Conservation (phyloP, 2,888 invertebrate genomes). For the Sympetrum striolatum region DNA sequence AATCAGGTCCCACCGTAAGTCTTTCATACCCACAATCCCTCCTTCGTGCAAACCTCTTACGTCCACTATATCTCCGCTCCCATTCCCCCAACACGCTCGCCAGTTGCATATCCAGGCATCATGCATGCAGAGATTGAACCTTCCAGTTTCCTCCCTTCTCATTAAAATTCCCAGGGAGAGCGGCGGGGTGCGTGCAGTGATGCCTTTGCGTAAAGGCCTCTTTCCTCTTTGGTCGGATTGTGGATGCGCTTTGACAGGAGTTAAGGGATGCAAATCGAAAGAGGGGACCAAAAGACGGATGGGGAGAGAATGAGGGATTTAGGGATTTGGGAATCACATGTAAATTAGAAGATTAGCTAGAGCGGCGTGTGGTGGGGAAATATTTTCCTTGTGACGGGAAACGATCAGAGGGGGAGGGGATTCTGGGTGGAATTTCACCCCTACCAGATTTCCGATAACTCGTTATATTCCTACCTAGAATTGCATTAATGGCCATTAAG, state of each 20-base stretch:
- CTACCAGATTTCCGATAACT: too few relatives aligned
- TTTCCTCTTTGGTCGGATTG: background rate
- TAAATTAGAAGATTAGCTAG: background rate
- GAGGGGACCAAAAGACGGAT: background rate
- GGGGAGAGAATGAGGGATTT: background rate
- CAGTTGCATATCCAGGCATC: background rate
- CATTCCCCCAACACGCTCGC: background rate
- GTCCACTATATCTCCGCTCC: background rate
- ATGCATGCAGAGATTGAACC: background rate
- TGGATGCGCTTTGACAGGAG: background rate
- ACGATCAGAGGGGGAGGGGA: background rate
- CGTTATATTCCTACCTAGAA: too few relatives aligned
- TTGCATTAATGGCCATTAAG: too few relatives aligned
- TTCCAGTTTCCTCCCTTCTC: background rate
- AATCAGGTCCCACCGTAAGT: too few relatives aligned
- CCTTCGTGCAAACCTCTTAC: too few relatives aligned
- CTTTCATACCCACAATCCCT: too few relatives aligned
- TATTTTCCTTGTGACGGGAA: background rate
- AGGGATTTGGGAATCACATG: background rate
- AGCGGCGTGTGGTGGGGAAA: background rate
- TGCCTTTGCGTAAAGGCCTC: background rate
- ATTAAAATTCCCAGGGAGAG: background rate
- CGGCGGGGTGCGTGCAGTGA: background rate
- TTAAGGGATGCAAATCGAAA: conserved; percentile 9
- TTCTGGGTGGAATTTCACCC: background rate